These are phyloP conservation scores for Microctonus aethiopoides DNA, from an alignment of 2,888 invertebrate species.

Conservation along the genomic window DNA sequence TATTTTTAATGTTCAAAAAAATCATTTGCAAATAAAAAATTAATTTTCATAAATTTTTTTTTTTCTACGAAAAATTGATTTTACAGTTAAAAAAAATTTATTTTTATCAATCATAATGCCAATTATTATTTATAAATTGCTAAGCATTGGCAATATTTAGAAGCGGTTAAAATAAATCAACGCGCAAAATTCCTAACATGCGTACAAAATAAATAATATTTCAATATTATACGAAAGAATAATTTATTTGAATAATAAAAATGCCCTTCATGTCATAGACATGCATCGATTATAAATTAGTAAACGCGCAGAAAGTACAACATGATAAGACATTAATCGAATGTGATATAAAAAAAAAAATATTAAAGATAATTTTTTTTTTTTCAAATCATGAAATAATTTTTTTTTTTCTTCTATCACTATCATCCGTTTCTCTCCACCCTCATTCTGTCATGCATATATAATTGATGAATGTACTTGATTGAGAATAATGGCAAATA, in stretches of 20 bases:
- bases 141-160: not conserved
- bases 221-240: not conserved
- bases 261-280: not conserved
- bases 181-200: constrained; percentile 4
- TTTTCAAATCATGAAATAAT: constrained; percentile 4
- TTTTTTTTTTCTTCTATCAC: constrained; percentile 16
- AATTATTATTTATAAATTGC: constrained; percentile 3
- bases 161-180: not conserved
- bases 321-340: not conserved
- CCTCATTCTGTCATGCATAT: constrained; percentile 30
- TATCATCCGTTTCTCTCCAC: constrained; percentile 40
- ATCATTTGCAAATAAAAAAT: constrained; percentile 11
- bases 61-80: not conserved
- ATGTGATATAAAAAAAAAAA: not conserved
- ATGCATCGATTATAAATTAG: constrained; percentile 10
- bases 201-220: not conserved
- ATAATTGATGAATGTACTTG: not conserved
- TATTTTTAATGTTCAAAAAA: constrained; percentile 18
- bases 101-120: not conserved
- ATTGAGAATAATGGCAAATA: constrained; percentile 3
- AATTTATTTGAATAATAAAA: constrained; percentile 1
- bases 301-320: not conserved
- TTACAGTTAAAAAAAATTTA: not conserved
- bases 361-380: not conserved
- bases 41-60: constrained; percentile 23